Percentiles rank a stretch among this genome's conserved stretches.
Evolutionary conservation across 2,113 vertebrate genomes (phyloP).

Genomic region (Onychostoma macrolepis): DNA sequence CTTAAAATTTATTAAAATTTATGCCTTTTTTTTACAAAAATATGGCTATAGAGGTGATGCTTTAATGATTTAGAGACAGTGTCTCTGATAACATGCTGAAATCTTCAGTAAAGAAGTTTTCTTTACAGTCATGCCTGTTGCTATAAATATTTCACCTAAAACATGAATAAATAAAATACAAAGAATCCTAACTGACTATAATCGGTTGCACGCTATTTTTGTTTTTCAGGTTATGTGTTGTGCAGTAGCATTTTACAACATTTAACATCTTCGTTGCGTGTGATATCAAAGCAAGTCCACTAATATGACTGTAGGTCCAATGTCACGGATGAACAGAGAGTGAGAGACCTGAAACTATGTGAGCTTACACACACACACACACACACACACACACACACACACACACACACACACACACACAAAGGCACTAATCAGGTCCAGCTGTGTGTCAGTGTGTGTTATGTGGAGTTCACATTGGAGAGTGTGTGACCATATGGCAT

Average conservation of each 20-base stretch:
- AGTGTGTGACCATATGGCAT: slow-evolving; percentile 71
- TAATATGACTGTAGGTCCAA: not conserved
- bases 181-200: not conserved
- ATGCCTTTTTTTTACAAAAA: too few species aligned
- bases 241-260: not conserved
- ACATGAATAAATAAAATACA: not conserved
- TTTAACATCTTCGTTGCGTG: not conserved
- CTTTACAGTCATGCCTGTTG: not conserved
- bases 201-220: not conserved
- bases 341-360: slow-evolving; percentile 26
- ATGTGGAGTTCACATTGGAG: slow-evolving; percentile 70
- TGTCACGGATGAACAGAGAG: slow-evolving; percentile 32
- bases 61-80: not conserved
- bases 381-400: slow-evolving; percentile 16
- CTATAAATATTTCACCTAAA: not conserved
- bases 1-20: too few species aligned
- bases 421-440: slow-evolving; percentile 69
- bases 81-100: not conserved
- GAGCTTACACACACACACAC: slow-evolving; percentile 2
- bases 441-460: slow-evolving; percentile 73
- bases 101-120: not conserved
- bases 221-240: not conserved
- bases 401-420: slow-evolving; percentile 23
- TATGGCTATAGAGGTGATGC: too few species aligned
- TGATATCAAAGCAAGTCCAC: slow-evolving; percentile 1